A percentile compares a stretch with the other conserved stretches of the same genome.
These are phyloP conservation scores for Brienomyrus brachyistius DNA, from an alignment of 2,113 vertebrate genomes.

Conservation along the genomic window DNA sequence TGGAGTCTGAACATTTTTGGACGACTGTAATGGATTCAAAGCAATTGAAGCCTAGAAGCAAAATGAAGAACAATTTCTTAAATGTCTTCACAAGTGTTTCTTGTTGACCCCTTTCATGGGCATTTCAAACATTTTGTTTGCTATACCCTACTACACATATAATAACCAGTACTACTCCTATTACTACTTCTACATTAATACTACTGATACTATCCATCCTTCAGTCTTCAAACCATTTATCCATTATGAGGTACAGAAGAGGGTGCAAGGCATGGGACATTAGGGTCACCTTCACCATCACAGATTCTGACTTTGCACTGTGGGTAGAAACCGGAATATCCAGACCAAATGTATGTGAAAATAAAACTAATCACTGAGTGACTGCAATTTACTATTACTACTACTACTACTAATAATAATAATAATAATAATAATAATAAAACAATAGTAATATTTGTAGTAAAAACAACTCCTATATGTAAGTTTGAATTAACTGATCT, in stretches of 20 bases:
- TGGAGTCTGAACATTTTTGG: neutral
- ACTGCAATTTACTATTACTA: neutral
- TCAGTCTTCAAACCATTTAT: neutral
- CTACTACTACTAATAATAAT: neutral
- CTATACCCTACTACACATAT: neutral
- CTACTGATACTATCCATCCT: neutral
- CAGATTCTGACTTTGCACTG: neutral
- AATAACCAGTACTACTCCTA: neutral
- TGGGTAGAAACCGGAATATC: neutral
- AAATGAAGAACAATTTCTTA: neutral
- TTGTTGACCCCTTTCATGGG: neutral
- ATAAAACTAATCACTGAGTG: neutral
- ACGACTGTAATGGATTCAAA: neutral
- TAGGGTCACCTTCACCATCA: neutral
- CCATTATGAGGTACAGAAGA: neutral
- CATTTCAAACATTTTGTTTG: neutral
- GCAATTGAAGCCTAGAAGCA: neutral
- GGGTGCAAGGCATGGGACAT: neutral
- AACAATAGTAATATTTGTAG: neutral
- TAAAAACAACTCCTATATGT: neutral
- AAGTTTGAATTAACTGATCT: neutral
- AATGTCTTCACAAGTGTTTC: neutral
- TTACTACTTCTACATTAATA: neutral
- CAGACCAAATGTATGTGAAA: neutral
- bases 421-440: neutral